Base-by-base conservation (phyloP, 1,140 invertebrate species). In the Lethocerus indicus region DNA sequence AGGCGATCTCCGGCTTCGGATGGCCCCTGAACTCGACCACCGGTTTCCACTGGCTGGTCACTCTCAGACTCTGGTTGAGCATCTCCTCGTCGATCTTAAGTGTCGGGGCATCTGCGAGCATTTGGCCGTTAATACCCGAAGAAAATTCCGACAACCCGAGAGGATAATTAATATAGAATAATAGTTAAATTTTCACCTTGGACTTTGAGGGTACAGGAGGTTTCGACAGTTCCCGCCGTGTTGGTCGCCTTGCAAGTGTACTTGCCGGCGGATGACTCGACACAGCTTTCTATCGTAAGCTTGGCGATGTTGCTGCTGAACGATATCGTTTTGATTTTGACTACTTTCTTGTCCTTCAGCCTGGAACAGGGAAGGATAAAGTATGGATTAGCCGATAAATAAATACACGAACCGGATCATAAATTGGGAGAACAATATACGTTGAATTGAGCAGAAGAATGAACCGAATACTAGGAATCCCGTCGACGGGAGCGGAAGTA, bases 291-390 rank as follows among this genome's bases (percentile, higher is more conserved):
- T 50, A 90, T 76, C 0, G 69, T 72, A 24, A 84, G 66, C 27
- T 81, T 80, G 41, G 83, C 82, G 12, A 85, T 68, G 50, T 80
- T 73, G 55, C 85, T 79, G 54, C 83, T 75, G 55, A 82, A 86
- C 12, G 71, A 73, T 13, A 75, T 73, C 45, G 65, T 70, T 24
- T 61, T 64, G 25, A 61, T 61, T 39, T 62, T 66, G 6, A 72
- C 57, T 0, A 59, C 47, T 47, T 66, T 66, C 2, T 58, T 64
- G 54, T 74, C 64, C 45, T 66, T 72, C 2, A 68, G 55, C 69
- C 69, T 72, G 32, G 4, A 56, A 54, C 27, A 47, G 45, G 35
- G 20, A 45, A 50, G 2, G 2, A 46, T 9, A 41, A 5, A 41
- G 27, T 6, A 14, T 48, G n/a, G 13, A 12, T 42, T 42, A 21